Evolutionary conservation across 2,797 vertebrate genomes (phyloP), one percentile per base, ranked within the genome.

Genomic region (Gobionotothen gibberifrons): DNA sequence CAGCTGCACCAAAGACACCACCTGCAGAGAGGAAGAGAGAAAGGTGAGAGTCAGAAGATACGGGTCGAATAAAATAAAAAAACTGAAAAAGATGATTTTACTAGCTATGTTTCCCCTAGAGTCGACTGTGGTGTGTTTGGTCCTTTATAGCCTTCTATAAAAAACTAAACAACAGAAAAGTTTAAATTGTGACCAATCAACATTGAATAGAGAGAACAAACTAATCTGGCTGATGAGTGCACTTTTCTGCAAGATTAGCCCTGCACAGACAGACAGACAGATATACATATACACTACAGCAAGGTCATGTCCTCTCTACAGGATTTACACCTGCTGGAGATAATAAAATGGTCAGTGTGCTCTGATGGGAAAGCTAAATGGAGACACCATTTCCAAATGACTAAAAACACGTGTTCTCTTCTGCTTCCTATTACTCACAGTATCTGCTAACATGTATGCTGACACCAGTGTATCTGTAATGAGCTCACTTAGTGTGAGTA

Each of bases 1-100:
- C 81, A 99, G 91, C 92, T 99, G 98, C 79, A 95, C 97, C 90
- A 99, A 89, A 71, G 97, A 98, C 43, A 97, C 95, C 76, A 99
- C 96, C 98, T 99, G 92, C 46, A 84, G 59, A 59, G 51, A 66
- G 52, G 66, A 17, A 68, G 9, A 36, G 53, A n/a, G 59, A 16
- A n/a, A 36, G 26, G 12, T 32, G 44, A 36, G 47, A 43, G 16
- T n/a, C 13, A 52, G 36, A 56, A 39, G 53, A 48, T 17, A 21
- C 2, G 2, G 29, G 16, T 59, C 39, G 59, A 32, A 66, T 1
- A 48, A 3, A 40, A 40, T n/a, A n/a, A 8, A 21, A 54, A 16
- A 21, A 39, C 19, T 44, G 40, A 1, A 4, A 26, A 29, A 43
- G 15, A 52, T 26, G 0, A 56, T 9, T 57, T 6, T 56, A 4